Percentiles rank a stretch among this genome's conserved stretches.
These are phyloP conservation scores for Orbicella faveolata DNA, from an alignment of 64 coral and sea anemone genomes.

Conservation along the genomic window DNA sequence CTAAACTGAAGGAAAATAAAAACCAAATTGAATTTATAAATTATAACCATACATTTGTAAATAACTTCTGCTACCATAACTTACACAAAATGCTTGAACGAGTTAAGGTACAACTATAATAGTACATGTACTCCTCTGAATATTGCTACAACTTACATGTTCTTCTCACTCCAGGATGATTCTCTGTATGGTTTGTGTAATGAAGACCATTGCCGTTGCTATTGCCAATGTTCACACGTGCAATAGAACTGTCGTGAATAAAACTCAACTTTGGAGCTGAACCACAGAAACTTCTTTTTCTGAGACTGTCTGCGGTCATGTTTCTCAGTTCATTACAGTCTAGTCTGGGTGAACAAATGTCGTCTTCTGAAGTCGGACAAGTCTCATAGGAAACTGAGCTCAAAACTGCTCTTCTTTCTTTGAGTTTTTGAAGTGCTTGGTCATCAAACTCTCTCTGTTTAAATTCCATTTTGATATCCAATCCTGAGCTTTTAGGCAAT, in stretches of 20 bases:
- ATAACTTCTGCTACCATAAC: no score
- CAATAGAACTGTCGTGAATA: conserved; percentile 87
- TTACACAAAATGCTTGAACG: no score
- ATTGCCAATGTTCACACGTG: conserved; percentile 88
- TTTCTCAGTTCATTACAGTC: not conserved
- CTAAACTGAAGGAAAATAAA: no score
- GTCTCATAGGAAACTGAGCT: not conserved
- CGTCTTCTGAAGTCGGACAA: not conserved
- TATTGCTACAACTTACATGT: not conserved
- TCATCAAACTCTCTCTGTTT: not conserved
- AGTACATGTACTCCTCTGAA: no score
- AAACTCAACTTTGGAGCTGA: conserved; percentile 71
- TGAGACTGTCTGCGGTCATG: not conserved
- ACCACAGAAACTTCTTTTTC: not conserved
- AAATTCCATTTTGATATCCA: not conserved
- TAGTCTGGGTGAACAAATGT: not conserved
- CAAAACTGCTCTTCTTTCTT: not conserved
- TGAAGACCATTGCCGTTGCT: conserved; percentile 48
- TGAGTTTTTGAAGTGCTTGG: not conserved
- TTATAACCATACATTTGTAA: no score
- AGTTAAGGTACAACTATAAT: no score
- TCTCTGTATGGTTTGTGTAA: not conserved
- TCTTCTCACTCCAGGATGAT: not conserved
- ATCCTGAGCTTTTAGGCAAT: not conserved
- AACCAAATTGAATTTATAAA: no score